A percentile compares a stretch with the other conserved stretches of the same genome.
These are phyloP conservation scores for Aphelenchoides bicaudatus DNA, from an alignment of 2,888 invertebrate genomes.

Conservation along the genomic window DNA sequence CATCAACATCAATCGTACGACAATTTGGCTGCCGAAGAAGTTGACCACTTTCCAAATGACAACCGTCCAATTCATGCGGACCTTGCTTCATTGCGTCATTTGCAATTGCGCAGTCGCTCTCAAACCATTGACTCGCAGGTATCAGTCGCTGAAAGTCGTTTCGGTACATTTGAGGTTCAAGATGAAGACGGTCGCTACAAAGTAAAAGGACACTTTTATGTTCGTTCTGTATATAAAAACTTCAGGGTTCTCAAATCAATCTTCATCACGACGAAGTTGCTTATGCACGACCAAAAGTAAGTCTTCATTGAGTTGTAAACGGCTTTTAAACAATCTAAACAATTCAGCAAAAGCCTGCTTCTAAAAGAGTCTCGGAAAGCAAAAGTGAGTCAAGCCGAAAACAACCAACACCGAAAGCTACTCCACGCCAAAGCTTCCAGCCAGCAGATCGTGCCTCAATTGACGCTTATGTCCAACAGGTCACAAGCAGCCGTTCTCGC, in stretches of 20 bases:
- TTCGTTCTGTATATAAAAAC: background rate
- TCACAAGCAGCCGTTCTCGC: no score
- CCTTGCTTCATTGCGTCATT: conserved; percentile 5
- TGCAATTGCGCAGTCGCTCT: conserved; percentile 35
- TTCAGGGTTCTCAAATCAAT: conserved; percentile 41
- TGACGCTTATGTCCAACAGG: no score
- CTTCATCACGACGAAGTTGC: conserved; percentile 51
- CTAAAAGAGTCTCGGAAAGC: no score
- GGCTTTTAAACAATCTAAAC: no score
- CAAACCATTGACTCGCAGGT: conserved; percentile 45
- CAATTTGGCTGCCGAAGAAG: conserved; percentile 4
- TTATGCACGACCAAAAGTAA: conserved; percentile 38
- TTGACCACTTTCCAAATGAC: conserved; percentile 5
- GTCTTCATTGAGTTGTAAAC: no score
- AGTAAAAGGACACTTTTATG: conserved; percentile 21
- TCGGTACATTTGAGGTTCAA: conserved; percentile 48
- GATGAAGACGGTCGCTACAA: conserved; percentile 40
- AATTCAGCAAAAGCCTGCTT: no score
- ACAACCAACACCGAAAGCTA: no score
- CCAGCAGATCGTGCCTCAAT: no score
- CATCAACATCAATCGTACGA: background rate
- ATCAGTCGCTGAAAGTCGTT: conserved; percentile 48
- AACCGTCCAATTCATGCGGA: background rate
- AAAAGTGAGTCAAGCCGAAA: no score
- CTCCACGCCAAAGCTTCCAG: no score